Conservation (phyloP, 2,797 vertebrate species). For the Huso huso region DNA sequence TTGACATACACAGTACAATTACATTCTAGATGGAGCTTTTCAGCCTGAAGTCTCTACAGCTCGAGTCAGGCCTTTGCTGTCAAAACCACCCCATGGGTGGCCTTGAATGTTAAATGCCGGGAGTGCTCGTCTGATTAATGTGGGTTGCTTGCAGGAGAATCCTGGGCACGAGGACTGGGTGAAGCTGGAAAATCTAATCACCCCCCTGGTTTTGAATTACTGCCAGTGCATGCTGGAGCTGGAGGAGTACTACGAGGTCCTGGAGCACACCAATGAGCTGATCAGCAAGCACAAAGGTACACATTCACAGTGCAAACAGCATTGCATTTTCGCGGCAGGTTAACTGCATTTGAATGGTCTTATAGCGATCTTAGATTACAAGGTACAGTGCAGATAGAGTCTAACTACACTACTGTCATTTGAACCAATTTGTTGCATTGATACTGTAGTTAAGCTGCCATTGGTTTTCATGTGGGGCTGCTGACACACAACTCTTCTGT, state of each 20-base stretch:
- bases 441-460: no score
- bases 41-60: fast-evolving
- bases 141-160: conserved; percentile 54
- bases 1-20: background rate
- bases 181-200: conserved; percentile 54
- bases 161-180: conserved; percentile 64
- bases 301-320: background rate
- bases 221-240: conserved; percentile 72
- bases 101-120: no score
- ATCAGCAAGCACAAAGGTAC: conserved; percentile 66
- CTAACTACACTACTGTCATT: no score
- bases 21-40: background rate
- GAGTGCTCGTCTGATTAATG: background rate
- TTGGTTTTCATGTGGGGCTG: no score
- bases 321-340: no score
- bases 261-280: conserved; percentile 59
- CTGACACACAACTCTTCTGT: no score
- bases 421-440: no score
- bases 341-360: no score
- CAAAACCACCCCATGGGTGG: no score
- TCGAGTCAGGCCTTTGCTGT: no score
- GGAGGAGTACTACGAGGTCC: conserved; percentile 65
- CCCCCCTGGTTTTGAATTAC: conserved; percentile 67
- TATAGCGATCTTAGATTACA: no score
- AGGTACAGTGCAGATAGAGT: no score